These are phyloP conservation scores for Diuraphis noxia DNA, from an alignment of 1,140 invertebrate genomes.

Conservation along the genomic window DNA sequence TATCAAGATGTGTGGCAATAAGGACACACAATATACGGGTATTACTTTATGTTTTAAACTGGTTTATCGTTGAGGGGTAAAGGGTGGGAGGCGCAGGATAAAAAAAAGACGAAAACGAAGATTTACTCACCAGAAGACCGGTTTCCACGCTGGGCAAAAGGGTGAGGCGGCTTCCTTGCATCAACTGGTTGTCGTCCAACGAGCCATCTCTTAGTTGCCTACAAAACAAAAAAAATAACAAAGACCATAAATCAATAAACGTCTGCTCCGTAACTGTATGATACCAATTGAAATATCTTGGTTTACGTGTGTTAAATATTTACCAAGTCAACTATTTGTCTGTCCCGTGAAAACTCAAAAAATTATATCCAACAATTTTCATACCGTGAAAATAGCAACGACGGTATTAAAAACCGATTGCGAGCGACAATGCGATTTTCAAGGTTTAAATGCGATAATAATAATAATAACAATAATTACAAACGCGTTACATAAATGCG, in stretches of 20 bases:
- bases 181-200: slow-evolving; percentile 81
- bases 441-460: slow-evolving; percentile 35
- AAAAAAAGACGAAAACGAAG: slow-evolving; percentile 43
- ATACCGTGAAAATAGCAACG: neutral
- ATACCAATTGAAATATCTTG: neutral
- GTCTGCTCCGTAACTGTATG: neutral
- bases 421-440: slow-evolving; percentile 23
- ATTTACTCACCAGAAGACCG: slow-evolving; percentile 82
- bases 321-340: neutral
- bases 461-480: slow-evolving; percentile 31
- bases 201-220: slow-evolving; percentile 87
- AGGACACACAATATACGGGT: slow-evolving; percentile 19
- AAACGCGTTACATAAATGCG: slow-evolving; percentile 35
- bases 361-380: neutral
- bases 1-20: slow-evolving; percentile 47
- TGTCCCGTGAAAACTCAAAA: neutral
- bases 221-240: slow-evolving; percentile 59
- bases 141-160: slow-evolving; percentile 91
- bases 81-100: slow-evolving; percentile 25
- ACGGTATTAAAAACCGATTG: slow-evolving; percentile 20
- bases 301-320: neutral
- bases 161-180: slow-evolving; percentile 84
- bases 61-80: slow-evolving; percentile 3
- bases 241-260: slow-evolving; percentile 40
- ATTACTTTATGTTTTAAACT: slow-evolving; percentile 40